Base-by-base conservation (phyloP, 2,113 vertebrate genomes). In the Neogale vison region DNA sequence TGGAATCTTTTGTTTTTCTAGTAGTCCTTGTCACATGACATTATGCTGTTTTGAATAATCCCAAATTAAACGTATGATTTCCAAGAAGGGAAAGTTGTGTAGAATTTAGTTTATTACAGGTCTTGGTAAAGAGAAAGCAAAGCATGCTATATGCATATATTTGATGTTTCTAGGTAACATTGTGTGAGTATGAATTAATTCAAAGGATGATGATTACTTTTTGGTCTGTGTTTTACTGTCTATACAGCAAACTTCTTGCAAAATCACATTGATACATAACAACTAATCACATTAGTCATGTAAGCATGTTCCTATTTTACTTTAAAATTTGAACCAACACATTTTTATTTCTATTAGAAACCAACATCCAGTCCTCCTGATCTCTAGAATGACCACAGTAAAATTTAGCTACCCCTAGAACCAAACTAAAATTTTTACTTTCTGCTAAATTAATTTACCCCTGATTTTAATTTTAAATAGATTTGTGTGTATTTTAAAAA, bases 401-500 rank as follows among this genome's bases (percentile, higher is more conserved):
- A 76, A 81, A 96, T 52, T 93, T 93, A 55, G 11, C 67, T 97
- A 52, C 59, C 82, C 61, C 77, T 10, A 98, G 86, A 93, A 93
- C 61, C 55, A 95, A 89, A 89, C 93, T 91, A 87, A 97, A 97
- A 10, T 85, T 98, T 29, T 29, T 18, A 20, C 45, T 97, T 98
- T 95, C 24, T 79, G 36, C 81, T 96, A 47, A 61, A 77, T 90
- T 96, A 85, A 96, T 94, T 80, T 74, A 7, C 81, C 47, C 39
- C 12, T 90, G 17, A 81, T 92, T 97, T 96, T 93, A 4, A 86
- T 93, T 97, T 97, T 92, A 96, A 97, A 77, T 88, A 95, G 91
- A 83, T 88, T 71, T 20, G 71, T 97, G 71, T 96, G 21, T 91
- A 20, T 91, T 97, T 95, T 94, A 95, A 47, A 17, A 59, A 76